Evolutionary conservation across 2,797 vertebrate species (phyloP), one percentile per base, ranked within the genome.

Genomic region (Catostomus latipinnis): DNA sequence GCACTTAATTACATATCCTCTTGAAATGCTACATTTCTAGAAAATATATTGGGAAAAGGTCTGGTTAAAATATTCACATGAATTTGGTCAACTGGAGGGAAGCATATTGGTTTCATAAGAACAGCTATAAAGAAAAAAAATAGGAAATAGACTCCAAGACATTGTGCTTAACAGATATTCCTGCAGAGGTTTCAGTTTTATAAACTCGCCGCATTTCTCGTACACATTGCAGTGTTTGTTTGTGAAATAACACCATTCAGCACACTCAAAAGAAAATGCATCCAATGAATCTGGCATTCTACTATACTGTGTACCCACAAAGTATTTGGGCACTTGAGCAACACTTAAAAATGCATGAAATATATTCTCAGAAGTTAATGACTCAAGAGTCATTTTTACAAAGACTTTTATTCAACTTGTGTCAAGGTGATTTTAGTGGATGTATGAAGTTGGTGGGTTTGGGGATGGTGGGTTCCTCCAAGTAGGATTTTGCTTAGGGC

Each of bases 151-250:
- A 71, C 67, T 78, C 48, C 46, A 78, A 79, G 60, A 60, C 68
- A 71, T 71, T 71, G 76, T 71, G 58, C 76, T 71, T 16, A 7
- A 71, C 49, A 69, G 14, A 78, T 78, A 60, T 70, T 78, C 56
- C 66, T 61, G 58, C 74, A 76, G 46, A 60, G 5, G 16, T 5
- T 62, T 63, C 12, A 1, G 61, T 8, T 63, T 45, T 6, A 2
- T 63, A 1, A 12, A 43, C 11, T 63, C 46, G 43, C 12, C 34
- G 34, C 2, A 0, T 34, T 34, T 34, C 34, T 34, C 2, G 34
- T 3, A 34, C 2, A 34, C 34, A 34, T 4, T 34, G 34, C 34
- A 65, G 62, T 45, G 34, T 65, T 46, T 43, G 10, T 62, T 52
- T 54, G 53, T 54, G 4, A 54, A 13, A 54, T 54, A 13, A n/a